Evolutionary conservation across 2,888 invertebrate genomes (phyloP).

Genomic region (Parthenolecanium corni): DNA sequence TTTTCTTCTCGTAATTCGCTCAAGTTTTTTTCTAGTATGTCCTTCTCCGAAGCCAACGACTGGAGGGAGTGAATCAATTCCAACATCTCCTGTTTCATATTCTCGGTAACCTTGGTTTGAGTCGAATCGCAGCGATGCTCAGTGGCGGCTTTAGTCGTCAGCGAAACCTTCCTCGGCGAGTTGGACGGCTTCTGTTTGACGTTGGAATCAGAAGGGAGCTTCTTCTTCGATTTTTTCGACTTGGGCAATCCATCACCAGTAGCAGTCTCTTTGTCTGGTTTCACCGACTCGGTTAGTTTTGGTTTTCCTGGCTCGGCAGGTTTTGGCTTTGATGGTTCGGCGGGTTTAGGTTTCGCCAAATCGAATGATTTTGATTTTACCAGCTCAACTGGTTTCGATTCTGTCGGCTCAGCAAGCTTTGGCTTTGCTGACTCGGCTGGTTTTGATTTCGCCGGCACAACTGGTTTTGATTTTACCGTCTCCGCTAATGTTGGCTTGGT

Average conservation of each 20-base stretch:
- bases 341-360: neutral
- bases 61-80: conserved; percentile 13
- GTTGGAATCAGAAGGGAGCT: neutral
- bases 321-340: too few species aligned
- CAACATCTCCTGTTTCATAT: conserved; percentile 10
- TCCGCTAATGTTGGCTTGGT: too few species aligned
- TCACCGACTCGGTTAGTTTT: too few species aligned
- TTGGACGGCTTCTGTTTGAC: neutral
- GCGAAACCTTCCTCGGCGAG: neutral
- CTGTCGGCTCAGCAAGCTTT: too few species aligned
- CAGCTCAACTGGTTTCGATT: too few species aligned
- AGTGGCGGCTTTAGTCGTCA: neutral
- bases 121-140: neutral
- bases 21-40: conserved; percentile 5
- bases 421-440: too few species aligned
- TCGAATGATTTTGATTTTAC: too few species aligned
- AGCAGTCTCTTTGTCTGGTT: too few species aligned
- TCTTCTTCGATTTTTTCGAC: neutral
- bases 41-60: conserved; percentile 8
- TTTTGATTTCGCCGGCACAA: neutral
- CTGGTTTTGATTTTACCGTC: too few species aligned
- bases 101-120: conserved; percentile 1
- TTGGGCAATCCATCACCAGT: too few species aligned
- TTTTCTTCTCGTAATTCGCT: conserved; percentile 17
- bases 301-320: too few species aligned